Base-by-base conservation (phyloP, 1,140 invertebrate genomes). In the Cyclargus thomasi region DNA sequence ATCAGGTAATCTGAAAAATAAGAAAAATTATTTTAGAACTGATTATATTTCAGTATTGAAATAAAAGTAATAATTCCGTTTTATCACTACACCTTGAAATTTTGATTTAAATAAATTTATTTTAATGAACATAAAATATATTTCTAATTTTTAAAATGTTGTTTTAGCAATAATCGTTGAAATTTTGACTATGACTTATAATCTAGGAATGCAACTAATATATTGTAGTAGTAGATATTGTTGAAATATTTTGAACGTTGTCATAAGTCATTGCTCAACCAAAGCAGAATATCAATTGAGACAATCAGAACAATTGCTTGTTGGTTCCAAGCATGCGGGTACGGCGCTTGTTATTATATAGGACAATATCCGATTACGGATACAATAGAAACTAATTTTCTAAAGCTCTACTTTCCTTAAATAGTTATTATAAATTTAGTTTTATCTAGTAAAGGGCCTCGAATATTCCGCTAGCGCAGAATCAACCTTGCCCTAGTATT, bases 1-100 rank as follows among this genome's bases (percentile, higher is more conserved):
- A 80, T 94, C 93, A 74, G 93, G 92, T 82, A 95, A 92, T 78
- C 94, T 94, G 89, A 3, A 92, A 93, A 75, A 20, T 78, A 64
- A 79, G 39, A 70, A 68, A 68, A 47, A 47, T 14, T 47, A 47
- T 2, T 2, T 47, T 14, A 47, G 39, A 29, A 29, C 1, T 29
- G 29, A 7, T 7, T 8, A 7, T 29, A 29, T 29, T 29, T n/a
- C n/a, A n/a, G n/a, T n/a, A n/a, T n/a, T n/a, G n/a, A n/a, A n/a
- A n/a, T n/a, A n/a, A n/a, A n/a, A n/a, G n/a, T n/a, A n/a, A n/a
- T n/a, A n/a, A n/a, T n/a, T n/a, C n/a, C n/a, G n/a, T n/a, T n/a
- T n/a, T n/a, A n/a, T n/a, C n/a, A n/a, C n/a, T n/a, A n/a, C n/a
- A n/a, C n/a, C n/a, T n/a, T n/a, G n/a, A n/a, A n/a, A n/a, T n/a